Percentiles rank a stretch among this genome's conserved stretches.
Evolutionary conservation across 1,140 invertebrate genomes (phyloP).

Genomic region (Drosophila willistoni): DNA sequence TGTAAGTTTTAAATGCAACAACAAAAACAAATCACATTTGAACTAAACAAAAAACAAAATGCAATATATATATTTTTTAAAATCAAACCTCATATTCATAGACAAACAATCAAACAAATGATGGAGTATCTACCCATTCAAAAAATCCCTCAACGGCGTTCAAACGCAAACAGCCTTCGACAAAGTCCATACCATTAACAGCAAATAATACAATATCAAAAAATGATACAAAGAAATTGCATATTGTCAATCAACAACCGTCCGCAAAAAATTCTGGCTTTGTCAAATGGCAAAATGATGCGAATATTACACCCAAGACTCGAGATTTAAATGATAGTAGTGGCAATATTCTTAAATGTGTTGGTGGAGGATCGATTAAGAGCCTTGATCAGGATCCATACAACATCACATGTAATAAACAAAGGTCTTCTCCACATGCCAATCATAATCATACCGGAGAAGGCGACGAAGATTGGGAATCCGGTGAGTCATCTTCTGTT

Average conservation of each 20-base stretch:
- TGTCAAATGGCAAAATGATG: constrained; percentile 67
- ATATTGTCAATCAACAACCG: constrained; percentile 70
- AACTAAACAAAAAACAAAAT: constrained; percentile 11
- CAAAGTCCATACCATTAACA: constrained; percentile 53
- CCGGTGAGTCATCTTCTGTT: constrained; percentile 85
- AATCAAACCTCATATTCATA: constrained; percentile 58
- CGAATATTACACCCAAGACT: constrained; percentile 57
- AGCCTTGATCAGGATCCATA: constrained; percentile 67
- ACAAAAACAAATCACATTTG: constrained; percentile 19
- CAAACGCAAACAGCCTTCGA: constrained; percentile 70
- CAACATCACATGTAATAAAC: constrained; percentile 66
- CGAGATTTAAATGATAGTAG: constrained; percentile 63
- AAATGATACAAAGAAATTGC: constrained; percentile 69
- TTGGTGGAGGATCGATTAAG: constrained; percentile 48
- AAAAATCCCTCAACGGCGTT: constrained; percentile 66
- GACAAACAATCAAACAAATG: constrained; percentile 68
- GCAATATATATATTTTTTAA: constrained; percentile 27
- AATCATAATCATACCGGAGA: constrained; percentile 58
- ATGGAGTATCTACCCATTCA: constrained; percentile 59
- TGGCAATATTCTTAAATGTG: constrained; percentile 48
- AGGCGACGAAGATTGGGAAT: constrained; percentile 87
- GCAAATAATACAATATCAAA: constrained; percentile 65
- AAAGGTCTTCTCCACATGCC: constrained; percentile 61
- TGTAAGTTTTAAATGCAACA: constrained; percentile 48
- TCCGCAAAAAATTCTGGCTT: constrained; percentile 60